Base-by-base conservation (phyloP, 1,140 invertebrate species). In the Macrobrachium rosenbergii region DNA sequence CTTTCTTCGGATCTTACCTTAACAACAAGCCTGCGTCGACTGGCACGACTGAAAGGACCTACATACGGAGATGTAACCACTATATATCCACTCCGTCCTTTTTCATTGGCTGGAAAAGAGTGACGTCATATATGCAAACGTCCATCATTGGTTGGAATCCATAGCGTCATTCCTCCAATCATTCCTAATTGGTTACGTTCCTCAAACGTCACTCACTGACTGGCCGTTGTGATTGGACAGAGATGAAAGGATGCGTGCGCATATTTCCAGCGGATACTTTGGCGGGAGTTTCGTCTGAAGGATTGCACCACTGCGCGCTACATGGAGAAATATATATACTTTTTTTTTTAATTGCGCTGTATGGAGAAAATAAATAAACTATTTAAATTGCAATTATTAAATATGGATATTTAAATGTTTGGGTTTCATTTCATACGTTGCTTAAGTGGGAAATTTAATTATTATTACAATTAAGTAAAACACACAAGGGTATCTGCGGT, bases 11-110 rank as follows among this genome's bases (percentile, higher is more conserved):
- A 63, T 2, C 82, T 84, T 77, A 84, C 82, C 82, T 84, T 67
- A 17, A 75, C 82, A 84, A 77, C 82, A 84, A 75, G 82, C 82
- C 82, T 75, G 82, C 82, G 82, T 84, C 82, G 82, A 84, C 58
- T 84, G 82, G 73, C 69, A 76, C 82, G 82, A 84, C 82, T 73
- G 75, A 84, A 84, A 84, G 82, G 82, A 84, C 73, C 52, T 73
- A 77, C 10, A 17, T 5, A 8, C 10, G 28, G 28, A 28, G 82
- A 84, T 76, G 82, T 84, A 45, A 75, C 82, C 67, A 52, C 82
- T 84, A 84, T 84, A 84, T 84, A 84, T 73, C 82, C 60, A 59
- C 73, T 60, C 73, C n/a, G n/a, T 37, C 43, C 59, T 63, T 52
- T 77, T 62, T 77, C 72, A 84, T 84, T 84, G 82, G 82, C 64